These are phyloP conservation scores for Apodemia mormo DNA, from an alignment of 2,888 invertebrate species.

Conservation along the genomic window DNA sequence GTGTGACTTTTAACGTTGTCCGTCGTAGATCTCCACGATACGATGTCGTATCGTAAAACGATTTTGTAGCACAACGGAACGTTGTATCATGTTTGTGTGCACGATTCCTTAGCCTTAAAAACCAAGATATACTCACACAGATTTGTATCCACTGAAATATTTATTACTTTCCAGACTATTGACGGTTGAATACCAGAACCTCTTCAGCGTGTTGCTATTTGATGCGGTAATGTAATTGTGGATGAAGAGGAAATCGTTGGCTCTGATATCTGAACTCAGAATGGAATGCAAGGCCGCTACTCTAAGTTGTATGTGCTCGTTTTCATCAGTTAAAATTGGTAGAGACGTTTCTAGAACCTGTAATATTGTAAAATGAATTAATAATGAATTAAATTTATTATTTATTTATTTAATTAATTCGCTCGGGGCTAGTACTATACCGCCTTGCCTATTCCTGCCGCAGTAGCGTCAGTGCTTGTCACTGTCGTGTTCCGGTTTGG, in stretches of 20 bases:
- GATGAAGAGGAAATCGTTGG: constrained; percentile 85
- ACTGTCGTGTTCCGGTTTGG: too few relatives aligned
- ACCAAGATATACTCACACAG: constrained; percentile 79
- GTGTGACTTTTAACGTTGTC: too few relatives aligned
- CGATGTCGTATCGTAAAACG: too few relatives aligned
- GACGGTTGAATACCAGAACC: constrained; percentile 87
- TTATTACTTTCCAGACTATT: constrained; percentile 85
- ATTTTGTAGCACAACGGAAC: too few relatives aligned
- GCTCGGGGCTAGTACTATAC: too few relatives aligned
- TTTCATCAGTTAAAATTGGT: constrained; percentile 85
- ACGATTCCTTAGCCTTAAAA: not conserved
- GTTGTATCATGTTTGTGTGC: too few relatives aligned
- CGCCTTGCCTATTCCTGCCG: too few relatives aligned
- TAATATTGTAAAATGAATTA: constrained; percentile 17
- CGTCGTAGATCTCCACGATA: too few relatives aligned
- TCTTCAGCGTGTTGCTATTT: constrained; percentile 83
- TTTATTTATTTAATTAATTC: too few relatives aligned
- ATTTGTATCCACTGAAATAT: constrained; percentile 83
- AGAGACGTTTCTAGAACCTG: constrained; percentile 79
- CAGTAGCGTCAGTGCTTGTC: too few relatives aligned
- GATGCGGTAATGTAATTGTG: constrained; percentile 85
- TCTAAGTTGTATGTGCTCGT: constrained; percentile 85
- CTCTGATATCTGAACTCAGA: constrained; percentile 83
- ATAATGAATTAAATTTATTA: too few relatives aligned
- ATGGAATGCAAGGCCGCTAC: constrained; percentile 85